These are phyloP conservation scores for Isotomurus palustris DNA, from an alignment of 2,888 invertebrate species.

Conservation along the genomic window DNA sequence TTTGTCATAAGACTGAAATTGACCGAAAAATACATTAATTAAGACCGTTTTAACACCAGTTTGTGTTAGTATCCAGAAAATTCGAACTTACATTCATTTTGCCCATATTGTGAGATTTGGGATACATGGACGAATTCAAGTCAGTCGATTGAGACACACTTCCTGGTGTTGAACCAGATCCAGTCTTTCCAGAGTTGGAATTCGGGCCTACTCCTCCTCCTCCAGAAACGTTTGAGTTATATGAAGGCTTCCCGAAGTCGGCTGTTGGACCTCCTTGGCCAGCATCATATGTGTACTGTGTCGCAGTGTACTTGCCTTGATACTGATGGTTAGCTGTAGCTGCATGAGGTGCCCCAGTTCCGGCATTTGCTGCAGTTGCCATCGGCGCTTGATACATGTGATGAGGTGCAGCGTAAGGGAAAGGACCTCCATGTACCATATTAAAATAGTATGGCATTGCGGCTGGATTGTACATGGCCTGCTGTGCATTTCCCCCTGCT, in stretches of 20 bases:
- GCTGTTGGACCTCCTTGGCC: slow-evolving; percentile 37
- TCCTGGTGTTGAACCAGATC: slow-evolving; percentile 54
- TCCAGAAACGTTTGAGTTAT: too few relatives aligned
- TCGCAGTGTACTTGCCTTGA: slow-evolving; percentile 37
- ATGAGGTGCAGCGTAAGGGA: slow-evolving; percentile 39
- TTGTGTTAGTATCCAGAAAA: background rate
- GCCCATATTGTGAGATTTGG: slow-evolving; percentile 81
- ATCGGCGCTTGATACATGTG: slow-evolving; percentile 43
- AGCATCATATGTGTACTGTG: slow-evolving; percentile 37
- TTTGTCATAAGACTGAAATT: slow-evolving; percentile 42
- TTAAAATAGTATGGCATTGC: slow-evolving; percentile 43
- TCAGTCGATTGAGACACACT: slow-evolving; percentile 57
- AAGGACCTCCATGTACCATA: slow-evolving; percentile 34
- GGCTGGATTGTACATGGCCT: slow-evolving; percentile 43
- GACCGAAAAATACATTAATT: background rate
- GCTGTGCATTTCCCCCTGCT: slow-evolving; percentile 42
- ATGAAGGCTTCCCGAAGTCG: slow-evolving; percentile 42
- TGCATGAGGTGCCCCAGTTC: slow-evolving; percentile 41
- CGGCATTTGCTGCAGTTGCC: slow-evolving; percentile 40
- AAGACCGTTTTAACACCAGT: background rate
- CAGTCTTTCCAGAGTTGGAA: slow-evolving; percentile 42
- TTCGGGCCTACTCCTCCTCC: slow-evolving; percentile 40
- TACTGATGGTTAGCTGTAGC: slow-evolving; percentile 43
- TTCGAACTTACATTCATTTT: slow-evolving; percentile 76
- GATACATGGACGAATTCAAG: slow-evolving; percentile 75